These are phyloP conservation scores for Zhengitettix transpicula DNA, from an alignment of 2,888 invertebrate genomes.

Conservation along the genomic window DNA sequence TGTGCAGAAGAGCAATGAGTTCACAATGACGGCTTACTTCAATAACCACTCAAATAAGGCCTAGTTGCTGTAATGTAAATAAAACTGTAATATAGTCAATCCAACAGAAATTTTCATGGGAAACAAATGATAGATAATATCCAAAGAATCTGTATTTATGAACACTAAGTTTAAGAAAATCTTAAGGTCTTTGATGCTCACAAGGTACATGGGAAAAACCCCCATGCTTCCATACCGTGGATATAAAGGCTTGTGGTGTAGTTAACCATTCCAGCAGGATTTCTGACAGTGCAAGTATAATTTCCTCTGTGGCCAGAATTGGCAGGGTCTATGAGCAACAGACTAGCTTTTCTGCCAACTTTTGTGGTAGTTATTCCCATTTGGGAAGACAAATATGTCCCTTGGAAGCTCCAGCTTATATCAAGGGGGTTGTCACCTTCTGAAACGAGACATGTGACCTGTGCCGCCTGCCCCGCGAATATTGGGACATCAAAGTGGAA, in stretches of 20 bases:
- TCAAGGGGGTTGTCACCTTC: slow-evolving; percentile 39
- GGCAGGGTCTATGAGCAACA: slow-evolving; percentile 28
- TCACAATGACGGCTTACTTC: too few relatives aligned
- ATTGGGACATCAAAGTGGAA: slow-evolving; percentile 62
- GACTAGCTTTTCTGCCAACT: slow-evolving; percentile 29
- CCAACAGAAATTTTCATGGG: too few relatives aligned
- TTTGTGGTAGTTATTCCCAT: slow-evolving; percentile 24
- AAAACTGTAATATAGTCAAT: too few relatives aligned
- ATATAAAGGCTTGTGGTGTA: slow-evolving; percentile 17
- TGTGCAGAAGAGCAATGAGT: too few relatives aligned
- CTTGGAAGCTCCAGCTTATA: slow-evolving; percentile 36
- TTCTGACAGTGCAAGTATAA: slow-evolving; percentile 25
- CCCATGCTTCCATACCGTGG: slow-evolving; percentile 6
- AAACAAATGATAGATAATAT: too few relatives aligned
- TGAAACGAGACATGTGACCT: slow-evolving; percentile 48
- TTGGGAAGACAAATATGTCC: slow-evolving; percentile 23
- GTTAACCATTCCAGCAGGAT: slow-evolving; percentile 20
- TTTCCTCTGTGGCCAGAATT: slow-evolving; percentile 20
- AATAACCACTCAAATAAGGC: too few relatives aligned
- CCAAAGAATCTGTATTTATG: too few relatives aligned
- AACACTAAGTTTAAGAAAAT: too few relatives aligned
- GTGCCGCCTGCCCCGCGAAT: slow-evolving; percentile 62
- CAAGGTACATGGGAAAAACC: too few relatives aligned
- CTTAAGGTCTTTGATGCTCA: too few relatives aligned
- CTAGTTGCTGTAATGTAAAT: too few relatives aligned